These are phyloP conservation scores for Lepidurus packardi DNA, from an alignment of 1,140 invertebrate species.

Conservation along the genomic window DNA sequence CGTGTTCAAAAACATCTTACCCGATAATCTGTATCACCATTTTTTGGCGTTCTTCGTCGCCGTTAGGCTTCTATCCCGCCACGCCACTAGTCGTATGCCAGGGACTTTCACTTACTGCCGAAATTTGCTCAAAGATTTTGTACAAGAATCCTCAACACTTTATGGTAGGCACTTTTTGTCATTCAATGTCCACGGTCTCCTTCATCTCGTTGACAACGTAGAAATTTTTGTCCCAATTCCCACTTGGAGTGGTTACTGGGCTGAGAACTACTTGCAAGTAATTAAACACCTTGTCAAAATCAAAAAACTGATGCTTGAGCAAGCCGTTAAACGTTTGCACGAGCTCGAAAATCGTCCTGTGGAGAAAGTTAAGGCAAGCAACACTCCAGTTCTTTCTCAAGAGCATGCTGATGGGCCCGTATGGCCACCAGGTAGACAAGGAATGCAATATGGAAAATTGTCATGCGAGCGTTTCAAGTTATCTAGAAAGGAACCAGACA, in stretches of 20 bases:
- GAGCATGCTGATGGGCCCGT: neutral
- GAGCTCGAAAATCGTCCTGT: neutral
- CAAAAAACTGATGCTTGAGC: too few species aligned
- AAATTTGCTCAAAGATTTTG: conserved; percentile 2
- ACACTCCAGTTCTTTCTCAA: neutral
- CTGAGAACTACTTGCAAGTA: neutral
- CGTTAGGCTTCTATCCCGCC: conserved; percentile 1
- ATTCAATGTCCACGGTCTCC: conserved; percentile 19
- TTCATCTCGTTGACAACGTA: conserved; percentile 15
- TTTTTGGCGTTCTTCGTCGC: neutral
- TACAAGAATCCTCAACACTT: conserved; percentile 6
- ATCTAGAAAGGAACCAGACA: conserved; percentile 5
- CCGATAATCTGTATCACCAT: neutral
- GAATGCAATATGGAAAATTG: neutral
- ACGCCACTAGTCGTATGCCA: neutral
- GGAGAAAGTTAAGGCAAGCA: neutral
- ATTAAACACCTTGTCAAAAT: neutral
- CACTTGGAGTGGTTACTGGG: too few species aligned
- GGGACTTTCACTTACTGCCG: neutral
- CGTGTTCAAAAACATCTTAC: neutral
- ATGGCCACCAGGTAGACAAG: neutral
- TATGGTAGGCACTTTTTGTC: conserved; percentile 24
- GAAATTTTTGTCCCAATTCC: neutral
- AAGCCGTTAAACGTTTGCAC: neutral
- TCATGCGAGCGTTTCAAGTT: neutral